These are phyloP conservation scores for Autographa gamma DNA, from an alignment of 2,888 invertebrate genomes.

Conservation along the genomic window DNA sequence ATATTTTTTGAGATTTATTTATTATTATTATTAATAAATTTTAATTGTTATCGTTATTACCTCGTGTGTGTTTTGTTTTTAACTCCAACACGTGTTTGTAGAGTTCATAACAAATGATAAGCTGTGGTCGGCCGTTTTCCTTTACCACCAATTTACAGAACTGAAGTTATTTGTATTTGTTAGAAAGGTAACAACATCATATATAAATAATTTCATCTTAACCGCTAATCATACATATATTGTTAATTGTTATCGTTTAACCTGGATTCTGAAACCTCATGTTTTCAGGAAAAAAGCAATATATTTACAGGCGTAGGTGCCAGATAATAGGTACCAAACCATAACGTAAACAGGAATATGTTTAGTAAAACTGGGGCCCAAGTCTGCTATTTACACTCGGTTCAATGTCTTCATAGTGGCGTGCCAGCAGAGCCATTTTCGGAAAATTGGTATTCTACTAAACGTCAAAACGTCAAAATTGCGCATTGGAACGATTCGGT, in stretches of 20 bases:
- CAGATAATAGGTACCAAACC: not conserved
- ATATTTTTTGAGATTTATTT: slow-evolving; percentile 78
- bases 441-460: no score
- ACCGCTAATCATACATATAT: not conserved
- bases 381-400: no score
- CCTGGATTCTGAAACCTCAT: not conserved
- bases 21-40: slow-evolving; percentile 83
- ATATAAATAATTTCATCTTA: not conserved
- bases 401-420: no score
- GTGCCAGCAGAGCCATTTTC: no score
- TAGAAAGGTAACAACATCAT: not conserved
- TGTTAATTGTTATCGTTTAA: not conserved
- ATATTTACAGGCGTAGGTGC: not conserved
- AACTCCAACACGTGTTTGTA: slow-evolving; percentile 24
- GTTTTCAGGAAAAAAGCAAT: not conserved
- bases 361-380: no score
- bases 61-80: slow-evolving; percentile 66
- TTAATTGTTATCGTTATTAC: slow-evolving; percentile 81
- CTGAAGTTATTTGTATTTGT: not conserved
- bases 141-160: not conserved
- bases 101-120: slow-evolving; percentile 30
- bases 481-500: no score
- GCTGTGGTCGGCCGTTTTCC: slow-evolving; percentile 7
- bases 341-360: not conserved
- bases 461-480: no score